Conservation (phyloP, 2,888 invertebrate species). For the Venustoraphidia nigricollis region DNA sequence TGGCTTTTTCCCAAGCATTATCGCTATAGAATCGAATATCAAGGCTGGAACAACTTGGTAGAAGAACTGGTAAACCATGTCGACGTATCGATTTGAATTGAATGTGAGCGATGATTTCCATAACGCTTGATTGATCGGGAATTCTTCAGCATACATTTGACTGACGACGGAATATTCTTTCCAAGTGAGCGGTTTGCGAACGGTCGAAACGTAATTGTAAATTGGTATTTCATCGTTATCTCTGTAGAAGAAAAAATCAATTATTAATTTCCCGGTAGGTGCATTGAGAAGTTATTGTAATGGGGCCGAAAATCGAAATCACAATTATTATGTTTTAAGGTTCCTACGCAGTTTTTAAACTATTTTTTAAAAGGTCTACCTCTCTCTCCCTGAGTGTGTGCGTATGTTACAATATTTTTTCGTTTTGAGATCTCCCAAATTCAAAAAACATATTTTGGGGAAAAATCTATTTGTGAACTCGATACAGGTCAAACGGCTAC, state of each 20-base stretch:
- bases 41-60: conserved; percentile 47
- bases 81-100: conserved; percentile 21
- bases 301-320: too few relatives aligned
- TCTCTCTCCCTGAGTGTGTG: too few relatives aligned
- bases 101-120: conserved; percentile 26
- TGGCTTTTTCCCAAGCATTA: conserved; percentile 27
- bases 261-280: neutral
- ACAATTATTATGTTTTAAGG: too few relatives aligned
- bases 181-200: conserved; percentile 70
- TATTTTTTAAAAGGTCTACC: too few relatives aligned
- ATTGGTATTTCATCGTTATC: conserved; percentile 30
- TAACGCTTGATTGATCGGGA: conserved; percentile 35
- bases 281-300: too few relatives aligned
- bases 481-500: too few relatives aligned
- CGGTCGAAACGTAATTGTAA: conserved; percentile 76
- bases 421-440: too few relatives aligned
- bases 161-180: conserved; percentile 41
- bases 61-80: conserved; percentile 30
- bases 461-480: too few relatives aligned
- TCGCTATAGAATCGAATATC: conserved; percentile 34
- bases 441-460: too few relatives aligned
- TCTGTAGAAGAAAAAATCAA: conserved; percentile 2
- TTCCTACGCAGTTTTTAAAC: too few relatives aligned
- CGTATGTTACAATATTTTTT: too few relatives aligned
- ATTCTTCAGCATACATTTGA: conserved; percentile 31